phyloP scores from a whole-genome alignment of 2,113 vertebrate species.

The Paraplagusia blochii region DNA sequence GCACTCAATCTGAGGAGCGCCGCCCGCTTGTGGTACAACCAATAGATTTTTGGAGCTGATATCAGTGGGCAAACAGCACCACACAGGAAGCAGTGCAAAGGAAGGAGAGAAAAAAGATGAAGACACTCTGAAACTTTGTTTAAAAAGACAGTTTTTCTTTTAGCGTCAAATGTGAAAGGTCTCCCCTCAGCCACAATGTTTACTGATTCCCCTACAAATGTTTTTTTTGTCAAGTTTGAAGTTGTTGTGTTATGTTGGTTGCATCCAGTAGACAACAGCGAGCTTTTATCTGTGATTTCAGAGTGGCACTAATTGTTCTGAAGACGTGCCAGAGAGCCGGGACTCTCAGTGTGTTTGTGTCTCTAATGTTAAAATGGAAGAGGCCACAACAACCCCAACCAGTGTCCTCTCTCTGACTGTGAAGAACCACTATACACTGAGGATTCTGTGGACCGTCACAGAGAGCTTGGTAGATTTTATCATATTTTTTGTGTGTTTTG shows the following conservation, averaged over 20 bases:
- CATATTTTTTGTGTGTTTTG: not conserved
- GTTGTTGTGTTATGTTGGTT: slow-evolving; percentile 45
- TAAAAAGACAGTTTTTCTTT: slow-evolving; percentile 44
- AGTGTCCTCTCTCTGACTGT: slow-evolving; percentile 63
- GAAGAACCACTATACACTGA: slow-evolving; percentile 54
- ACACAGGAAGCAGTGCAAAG: slow-evolving; percentile 38
- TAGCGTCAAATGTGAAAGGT: slow-evolving; percentile 55
- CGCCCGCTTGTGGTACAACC: slow-evolving; percentile 31
- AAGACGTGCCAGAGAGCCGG: slow-evolving; percentile 43
- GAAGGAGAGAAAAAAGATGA: slow-evolving; percentile 21
- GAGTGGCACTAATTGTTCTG: slow-evolving; percentile 42
- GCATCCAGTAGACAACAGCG: slow-evolving; percentile 57
- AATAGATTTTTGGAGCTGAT: slow-evolving; percentile 44
- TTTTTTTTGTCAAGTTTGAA: slow-evolving; percentile 50
- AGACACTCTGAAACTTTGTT: too few relatives aligned
- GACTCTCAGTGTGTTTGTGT: slow-evolving; percentile 43
- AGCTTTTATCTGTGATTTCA: slow-evolving; percentile 53
- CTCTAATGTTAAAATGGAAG: slow-evolving; percentile 1
- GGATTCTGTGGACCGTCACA: slow-evolving; percentile 39
- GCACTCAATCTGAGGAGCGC: slow-evolving; percentile 31
- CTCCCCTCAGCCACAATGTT: slow-evolving; percentile 46
- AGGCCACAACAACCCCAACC: slow-evolving; percentile 58
- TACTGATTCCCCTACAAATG: slow-evolving; percentile 35
- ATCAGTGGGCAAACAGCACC: slow-evolving; percentile 32
- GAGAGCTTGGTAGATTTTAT: slow-evolving; percentile 41